These are phyloP conservation scores for Thinocorus orbignyianus DNA, from an alignment of 2,113 vertebrate genomes.

Conservation along the genomic window DNA sequence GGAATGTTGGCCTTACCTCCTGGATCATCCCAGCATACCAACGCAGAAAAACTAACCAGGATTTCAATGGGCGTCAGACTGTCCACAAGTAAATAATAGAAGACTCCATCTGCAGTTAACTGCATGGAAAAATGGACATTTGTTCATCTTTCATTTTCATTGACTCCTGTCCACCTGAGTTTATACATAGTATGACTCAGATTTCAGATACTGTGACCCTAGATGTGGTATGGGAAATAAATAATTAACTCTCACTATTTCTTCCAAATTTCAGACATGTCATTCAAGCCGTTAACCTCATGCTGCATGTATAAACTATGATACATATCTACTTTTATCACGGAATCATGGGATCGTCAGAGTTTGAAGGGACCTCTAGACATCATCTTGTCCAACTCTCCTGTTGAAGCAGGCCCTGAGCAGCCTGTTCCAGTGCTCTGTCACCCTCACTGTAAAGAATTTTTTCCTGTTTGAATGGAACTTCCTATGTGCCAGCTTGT, in stretches of 20 bases:
- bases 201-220: background rate
- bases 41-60: constrained; percentile 86
- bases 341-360: too few relatives aligned
- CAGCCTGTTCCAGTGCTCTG: too few relatives aligned
- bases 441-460: too few relatives aligned
- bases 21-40: constrained; percentile 79
- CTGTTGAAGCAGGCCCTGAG: too few relatives aligned
- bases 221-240: background rate
- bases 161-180: background rate
- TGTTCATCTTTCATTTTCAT: background rate
- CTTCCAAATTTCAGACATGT: background rate
- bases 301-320: background rate
- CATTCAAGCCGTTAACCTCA: background rate
- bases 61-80: constrained; percentile 83
- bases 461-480: too few relatives aligned
- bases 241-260: background rate
- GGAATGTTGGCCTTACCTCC: constrained; percentile 71
- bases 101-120: constrained; percentile 74
- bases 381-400: too few relatives aligned
- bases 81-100: constrained; percentile 87
- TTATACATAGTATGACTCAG: background rate
- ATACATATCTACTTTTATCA: background rate
- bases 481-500: too few relatives aligned
- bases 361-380: too few relatives aligned
- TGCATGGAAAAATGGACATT: constrained; percentile 42